Base-by-base conservation (phyloP, 92 coral and sea anemone species). In the Virgularia gustaviana region DNA sequence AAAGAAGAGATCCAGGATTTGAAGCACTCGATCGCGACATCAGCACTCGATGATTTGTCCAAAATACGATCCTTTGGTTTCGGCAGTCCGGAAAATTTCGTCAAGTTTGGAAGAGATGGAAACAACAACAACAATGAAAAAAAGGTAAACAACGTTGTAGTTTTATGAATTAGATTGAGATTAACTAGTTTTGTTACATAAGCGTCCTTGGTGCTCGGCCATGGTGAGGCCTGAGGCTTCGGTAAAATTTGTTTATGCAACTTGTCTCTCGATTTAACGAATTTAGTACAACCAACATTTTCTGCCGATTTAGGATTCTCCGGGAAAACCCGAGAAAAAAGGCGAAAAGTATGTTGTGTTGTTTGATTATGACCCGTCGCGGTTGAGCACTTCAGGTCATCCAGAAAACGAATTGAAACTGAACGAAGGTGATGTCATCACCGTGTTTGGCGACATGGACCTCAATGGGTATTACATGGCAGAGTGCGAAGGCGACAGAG, bases 11-110 rank as follows among this genome's bases (percentile, higher is more conserved):
- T 84, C 35, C 89, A 86, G 16, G 96, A 94, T 13, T 51, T 94
- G 49, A 82, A 96, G 16, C 99, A 94, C 83, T 81, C 96, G 37
- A 89, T 94, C 65, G 96, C 99, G 24, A 87, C 90, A 2, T 94
- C 96, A 22, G 85, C 99, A 2, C 79, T 94, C 0, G 96, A 94
- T 58, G 99, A 94, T 45, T 66, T 94, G 33, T 89, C 99, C 8
- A 86, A 87, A 81, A 89, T 89, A 52, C 81, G 83, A 61, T 75
- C 86, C 42, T 83, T 72, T 62, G 96, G 96, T 35, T 88, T 81
- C 59, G 70, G 88, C 29, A 72, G 79, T 27, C 98, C 96, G 29
- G 90, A 86, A 35, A 82, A 80, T 67, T 81, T 74, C 82, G 89
- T 86, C 36, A 86, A 84, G 63, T 81, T 80, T 42, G 70, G 91